Conservation (phyloP, 2,888 invertebrate species). For the Thumatha senex region DNA sequence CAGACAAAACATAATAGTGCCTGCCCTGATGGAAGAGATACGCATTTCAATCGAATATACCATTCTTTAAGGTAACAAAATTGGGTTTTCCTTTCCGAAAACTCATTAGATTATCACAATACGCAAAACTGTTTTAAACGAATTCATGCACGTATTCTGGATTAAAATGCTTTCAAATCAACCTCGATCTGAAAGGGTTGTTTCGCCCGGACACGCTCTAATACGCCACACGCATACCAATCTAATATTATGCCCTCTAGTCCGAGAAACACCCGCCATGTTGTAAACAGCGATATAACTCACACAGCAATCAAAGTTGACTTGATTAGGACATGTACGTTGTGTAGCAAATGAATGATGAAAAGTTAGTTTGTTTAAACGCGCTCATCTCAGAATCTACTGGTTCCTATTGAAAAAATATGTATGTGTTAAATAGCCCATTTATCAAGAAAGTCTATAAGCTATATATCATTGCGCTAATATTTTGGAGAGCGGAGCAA, state of each 20-base stretch:
- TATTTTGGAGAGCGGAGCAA: no score
- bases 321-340: background rate
- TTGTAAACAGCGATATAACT: slow-evolving; percentile 6
- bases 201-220: slow-evolving; percentile 3
- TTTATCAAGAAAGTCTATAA: no score
- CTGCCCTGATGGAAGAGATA: no score
- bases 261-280: background rate
- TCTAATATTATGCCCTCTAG: background rate
- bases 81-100: background rate
- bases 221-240: slow-evolving; percentile 12
- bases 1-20: no score
- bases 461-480: no score
- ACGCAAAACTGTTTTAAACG: background rate
- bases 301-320: background rate
- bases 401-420: no score
- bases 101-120: background rate
- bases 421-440: no score
- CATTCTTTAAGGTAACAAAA: no score
- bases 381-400: no score
- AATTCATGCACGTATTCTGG: slow-evolving; percentile 2
- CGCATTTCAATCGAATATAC: no score
- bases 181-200: slow-evolving; percentile 5
- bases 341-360: no score
- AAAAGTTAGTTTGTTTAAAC: no score
- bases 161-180: slow-evolving; percentile 10